Conservation (phyloP, 2,797 vertebrate species). For the Vipera latastei region DNA sequence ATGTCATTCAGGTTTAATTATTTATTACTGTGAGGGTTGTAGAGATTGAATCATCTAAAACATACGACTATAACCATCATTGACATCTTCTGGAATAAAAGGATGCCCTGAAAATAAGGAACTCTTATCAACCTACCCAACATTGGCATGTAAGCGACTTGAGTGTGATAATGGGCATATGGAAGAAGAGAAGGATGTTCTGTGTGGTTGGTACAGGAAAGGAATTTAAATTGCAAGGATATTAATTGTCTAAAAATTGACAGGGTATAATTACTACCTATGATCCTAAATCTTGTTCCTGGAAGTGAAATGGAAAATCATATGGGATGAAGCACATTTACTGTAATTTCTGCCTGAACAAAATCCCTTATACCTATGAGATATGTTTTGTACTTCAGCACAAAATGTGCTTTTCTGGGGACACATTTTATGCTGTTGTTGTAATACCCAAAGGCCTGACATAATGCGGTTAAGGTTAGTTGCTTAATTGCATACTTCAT, state of each 20-base stretch:
- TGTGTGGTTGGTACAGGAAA: neutral
- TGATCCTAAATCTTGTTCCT: neutral
- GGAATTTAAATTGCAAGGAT: slow-evolving; percentile 13
- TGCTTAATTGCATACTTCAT: neutral
- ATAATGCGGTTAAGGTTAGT: neutral
- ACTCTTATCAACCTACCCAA: neutral
- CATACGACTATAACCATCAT: neutral
- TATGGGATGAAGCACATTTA: neutral
- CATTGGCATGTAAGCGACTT: neutral
- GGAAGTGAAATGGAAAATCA: neutral
- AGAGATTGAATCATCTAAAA: neutral
- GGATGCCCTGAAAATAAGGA: neutral
- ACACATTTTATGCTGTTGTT: neutral
- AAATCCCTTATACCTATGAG: neutral
- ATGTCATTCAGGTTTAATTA: neutral
- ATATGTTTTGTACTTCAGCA: neutral
- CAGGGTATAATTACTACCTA: neutral
- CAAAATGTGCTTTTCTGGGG: neutral
- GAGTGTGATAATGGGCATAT: neutral
- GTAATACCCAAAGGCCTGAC: neutral
- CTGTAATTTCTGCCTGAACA: neutral
- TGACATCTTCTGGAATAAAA: neutral
- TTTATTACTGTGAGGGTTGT: neutral
- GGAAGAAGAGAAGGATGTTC: neutral
- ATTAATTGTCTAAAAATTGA: neutral